Evolutionary conservation across 2,113 vertebrate species (phyloP), one percentile per base, ranked within the genome.

Genomic region (Leiothrix lutea): DNA sequence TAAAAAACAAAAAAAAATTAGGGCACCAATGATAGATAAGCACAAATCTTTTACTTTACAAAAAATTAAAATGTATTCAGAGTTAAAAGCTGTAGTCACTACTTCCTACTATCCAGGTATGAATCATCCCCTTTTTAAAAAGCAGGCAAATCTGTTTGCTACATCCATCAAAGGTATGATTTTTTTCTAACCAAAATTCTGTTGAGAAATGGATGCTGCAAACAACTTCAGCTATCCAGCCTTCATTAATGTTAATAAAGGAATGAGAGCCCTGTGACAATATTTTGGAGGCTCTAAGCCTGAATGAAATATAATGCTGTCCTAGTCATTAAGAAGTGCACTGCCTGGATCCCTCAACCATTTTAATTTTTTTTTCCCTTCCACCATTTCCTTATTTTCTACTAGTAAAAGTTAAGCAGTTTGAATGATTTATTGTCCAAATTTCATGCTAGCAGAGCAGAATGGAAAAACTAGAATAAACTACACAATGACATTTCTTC

Each of bases 341-440:
- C 14, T 53, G 26, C 11, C 45, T n/a, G 56, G n/a, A 28, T 79
- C 35, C 13, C 45, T 74, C 50, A 36, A 82, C 14, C 4, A 72
- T 56, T 53, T 67, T 19, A 3, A 11, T 14, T 47, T 54, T 42
- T 58, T 51, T 69, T 72, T 19, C 10, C 21, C 11, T 92, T 92
- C 60, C 53, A 73, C 12, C 7, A 31, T 77, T 77, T 82, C n/a
- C 31, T 45, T 45, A 87, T 77, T 91, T 92, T 62, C 80, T 80
- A 26, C 64, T 67, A 57, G 57, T 28, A 80, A 11, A 85, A 57
- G 75, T 56, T 51, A 79, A 96, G 92, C 35, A 54, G 42, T 33
- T 94, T 5, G 8, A 88, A 51, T 90, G 77, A 95, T 85, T 96
- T 96, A 72, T 64, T 92, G 51, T 67, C 83, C 73, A 61, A 92